Percentiles rank a stretch among this genome's conserved stretches.
Evolutionary conservation across 2,888 invertebrate genomes (phyloP).

Genomic region (Protophormia terraenovae): DNA sequence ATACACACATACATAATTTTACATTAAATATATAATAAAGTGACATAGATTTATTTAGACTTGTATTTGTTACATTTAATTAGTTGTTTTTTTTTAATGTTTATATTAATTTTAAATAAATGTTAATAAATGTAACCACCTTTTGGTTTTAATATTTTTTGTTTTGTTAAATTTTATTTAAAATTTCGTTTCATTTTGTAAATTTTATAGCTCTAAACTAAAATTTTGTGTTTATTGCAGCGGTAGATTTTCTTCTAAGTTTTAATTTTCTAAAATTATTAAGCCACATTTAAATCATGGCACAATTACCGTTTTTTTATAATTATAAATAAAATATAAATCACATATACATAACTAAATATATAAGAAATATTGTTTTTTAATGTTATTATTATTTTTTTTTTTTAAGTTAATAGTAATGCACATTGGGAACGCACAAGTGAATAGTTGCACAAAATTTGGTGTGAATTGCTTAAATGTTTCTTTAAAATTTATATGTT

Average conservation of each 20-base stretch:
- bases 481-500: too few relatives aligned
- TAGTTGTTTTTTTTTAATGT: constrained; percentile 6
- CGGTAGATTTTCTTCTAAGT: neutral
- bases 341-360: constrained; percentile 37
- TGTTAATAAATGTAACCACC: constrained; percentile 39
- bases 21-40: constrained; percentile 22
- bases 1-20: constrained; percentile 33
- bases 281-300: constrained; percentile 58
- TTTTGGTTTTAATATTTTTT: constrained; percentile 40
- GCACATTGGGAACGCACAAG: neutral
- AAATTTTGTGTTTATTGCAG: constrained; percentile 44
- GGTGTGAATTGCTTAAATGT: too few relatives aligned
- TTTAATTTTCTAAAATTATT: constrained; percentile 42
- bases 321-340: constrained; percentile 50
- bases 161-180: neutral
- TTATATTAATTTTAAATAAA: too few relatives aligned
- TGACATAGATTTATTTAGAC: constrained; percentile 65
- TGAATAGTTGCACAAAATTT: neutral
- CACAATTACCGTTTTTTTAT: constrained; percentile 50
- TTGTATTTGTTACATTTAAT: constrained; percentile 42
- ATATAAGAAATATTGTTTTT: neutral
- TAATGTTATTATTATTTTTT: too few relatives aligned
- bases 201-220: neutral
- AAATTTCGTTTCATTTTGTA: neutral
- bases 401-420: neutral